These are phyloP conservation scores for Scarus forsteni DNA, from an alignment of 2,797 vertebrate species.

Conservation along the genomic window DNA sequence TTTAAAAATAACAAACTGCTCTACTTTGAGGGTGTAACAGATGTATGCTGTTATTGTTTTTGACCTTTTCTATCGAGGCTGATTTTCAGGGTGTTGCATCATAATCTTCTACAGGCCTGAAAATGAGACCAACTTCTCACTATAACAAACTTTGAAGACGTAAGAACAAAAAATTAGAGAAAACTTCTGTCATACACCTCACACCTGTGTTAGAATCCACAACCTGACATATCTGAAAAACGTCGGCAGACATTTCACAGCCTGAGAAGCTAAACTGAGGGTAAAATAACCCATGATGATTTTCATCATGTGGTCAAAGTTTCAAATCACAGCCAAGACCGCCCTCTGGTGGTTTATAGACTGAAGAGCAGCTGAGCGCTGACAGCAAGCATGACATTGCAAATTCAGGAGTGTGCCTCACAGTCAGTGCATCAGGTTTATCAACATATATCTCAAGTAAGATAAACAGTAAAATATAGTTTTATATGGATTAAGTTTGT, in stretches of 20 bases:
- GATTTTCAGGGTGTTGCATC: not conserved
- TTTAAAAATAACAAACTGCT: too few species aligned
- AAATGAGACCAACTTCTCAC: not conserved
- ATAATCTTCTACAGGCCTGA: not conserved
- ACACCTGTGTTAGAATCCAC: not conserved
- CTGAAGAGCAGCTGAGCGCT: constrained; percentile 3
- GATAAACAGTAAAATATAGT: too few species aligned
- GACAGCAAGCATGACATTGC: constrained; percentile 45
- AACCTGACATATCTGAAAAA: not conserved
- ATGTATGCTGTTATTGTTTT: not conserved
- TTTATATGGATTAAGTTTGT: too few species aligned
- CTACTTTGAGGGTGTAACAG: not conserved
- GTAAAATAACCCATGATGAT: rapidly evolving
- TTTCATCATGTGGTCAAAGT: not conserved
- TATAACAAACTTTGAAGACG: not conserved
- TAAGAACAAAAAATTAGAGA: not conserved
- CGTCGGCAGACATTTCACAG: rapidly evolving
- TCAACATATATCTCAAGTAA: too few species aligned
- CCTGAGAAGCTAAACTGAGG: constrained; percentile 9
- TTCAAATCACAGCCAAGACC: constrained; percentile 16
- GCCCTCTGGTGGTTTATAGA: constrained; percentile 48
- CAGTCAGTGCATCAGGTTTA: too few species aligned
- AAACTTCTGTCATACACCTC: not conserved
- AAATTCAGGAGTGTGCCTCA: constrained; percentile 12
- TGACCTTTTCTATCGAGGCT: not conserved